Base-by-base conservation (phyloP, 2,797 vertebrate genomes). In the Danio aesculapii region DNA sequence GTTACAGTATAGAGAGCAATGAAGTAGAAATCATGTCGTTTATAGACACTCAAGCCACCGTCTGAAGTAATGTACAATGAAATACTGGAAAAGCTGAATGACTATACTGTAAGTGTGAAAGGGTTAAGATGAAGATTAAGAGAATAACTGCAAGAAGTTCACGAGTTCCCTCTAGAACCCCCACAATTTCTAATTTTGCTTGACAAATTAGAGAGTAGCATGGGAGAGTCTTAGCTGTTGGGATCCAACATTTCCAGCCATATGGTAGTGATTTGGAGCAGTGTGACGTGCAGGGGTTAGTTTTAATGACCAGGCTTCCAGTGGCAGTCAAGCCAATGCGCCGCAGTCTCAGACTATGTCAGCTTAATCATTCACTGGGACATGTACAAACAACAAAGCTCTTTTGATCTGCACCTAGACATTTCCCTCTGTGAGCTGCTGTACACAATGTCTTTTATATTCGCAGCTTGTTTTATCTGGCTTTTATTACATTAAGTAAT, bases 121-220 rank as follows among this genome's bases (percentile, higher is more conserved):
- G 88, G 89, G 90, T 88, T 84, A 79, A 61, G 52, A 88, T 90
- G 88, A 89, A 90, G 87, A 91, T 90, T 90, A 30, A 30, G 30
- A 77, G 91, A 92, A 92, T 90, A 89, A 71, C 85, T 82, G 10
- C 79, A 63, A 85, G 72, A n/a, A 86, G 81, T 79, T 83, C 84
- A 86, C 79, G 82, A 83, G 68, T 55, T 43, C 85, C 44, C 59
- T 79, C 50, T 88, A 90, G 89, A 91, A 81, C 85, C 89, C 90
- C 92, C 91, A 89, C 91, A 90, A 93, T 92, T 91, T 93, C 93
- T 93, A 94, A 94, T 94, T 95, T 94, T 93, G 93, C 93, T 92
- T 91, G 88, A 92, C 90, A 94, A 94, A 95, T 95, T 93, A 95
- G 92, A 95, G 94, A 93, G 93, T 92, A 93, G 90, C 84, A 89